Percentiles rank a stretch among this genome's conserved stretches.
These are phyloP conservation scores for Didymodactylos carnosus DNA, from an alignment of 2,888 invertebrate genomes.

Conservation along the genomic window DNA sequence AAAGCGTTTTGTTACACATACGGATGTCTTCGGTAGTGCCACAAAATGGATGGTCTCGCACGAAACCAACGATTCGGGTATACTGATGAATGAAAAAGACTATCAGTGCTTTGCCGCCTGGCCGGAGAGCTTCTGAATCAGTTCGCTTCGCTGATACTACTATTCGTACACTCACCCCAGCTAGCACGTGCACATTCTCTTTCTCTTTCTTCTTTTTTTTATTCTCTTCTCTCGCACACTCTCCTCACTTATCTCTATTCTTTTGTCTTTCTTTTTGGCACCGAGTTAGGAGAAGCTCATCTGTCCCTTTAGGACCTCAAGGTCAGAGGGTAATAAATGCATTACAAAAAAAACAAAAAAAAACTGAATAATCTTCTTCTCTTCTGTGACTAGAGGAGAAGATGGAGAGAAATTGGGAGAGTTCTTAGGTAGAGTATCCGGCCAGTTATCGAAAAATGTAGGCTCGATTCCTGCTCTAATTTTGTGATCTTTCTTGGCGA, in stretches of 20 bases:
- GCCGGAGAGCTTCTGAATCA: background rate
- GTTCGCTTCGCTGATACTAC: background rate
- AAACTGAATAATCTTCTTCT: too few relatives aligned
- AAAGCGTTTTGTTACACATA: background rate
- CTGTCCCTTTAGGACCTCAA: background rate
- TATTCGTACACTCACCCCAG: background rate
- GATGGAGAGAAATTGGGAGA: too few relatives aligned
- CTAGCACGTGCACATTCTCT: background rate
- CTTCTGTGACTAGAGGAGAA: too few relatives aligned
- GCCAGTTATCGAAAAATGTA: too few relatives aligned
- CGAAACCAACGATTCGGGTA: background rate
- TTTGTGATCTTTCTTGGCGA: too few relatives aligned
- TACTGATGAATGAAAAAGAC: background rate
- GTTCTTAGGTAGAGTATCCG: too few relatives aligned
- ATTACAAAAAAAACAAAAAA: too few relatives aligned
- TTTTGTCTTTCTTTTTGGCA: background rate
- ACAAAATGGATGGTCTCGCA: background rate
- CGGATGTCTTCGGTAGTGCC: background rate
- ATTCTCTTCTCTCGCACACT: background rate
- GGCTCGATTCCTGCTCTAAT: too few relatives aligned
- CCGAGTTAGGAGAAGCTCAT: background rate
- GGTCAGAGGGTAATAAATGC: background rate
- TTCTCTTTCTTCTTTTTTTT: too few relatives aligned
- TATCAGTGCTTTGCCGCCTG: background rate
- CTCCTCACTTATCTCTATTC: background rate